Evolutionary conservation across 2,888 invertebrate genomes (phyloP), one percentile per base, ranked within the genome.

Genomic region (Brachyopa scutellaris): DNA sequence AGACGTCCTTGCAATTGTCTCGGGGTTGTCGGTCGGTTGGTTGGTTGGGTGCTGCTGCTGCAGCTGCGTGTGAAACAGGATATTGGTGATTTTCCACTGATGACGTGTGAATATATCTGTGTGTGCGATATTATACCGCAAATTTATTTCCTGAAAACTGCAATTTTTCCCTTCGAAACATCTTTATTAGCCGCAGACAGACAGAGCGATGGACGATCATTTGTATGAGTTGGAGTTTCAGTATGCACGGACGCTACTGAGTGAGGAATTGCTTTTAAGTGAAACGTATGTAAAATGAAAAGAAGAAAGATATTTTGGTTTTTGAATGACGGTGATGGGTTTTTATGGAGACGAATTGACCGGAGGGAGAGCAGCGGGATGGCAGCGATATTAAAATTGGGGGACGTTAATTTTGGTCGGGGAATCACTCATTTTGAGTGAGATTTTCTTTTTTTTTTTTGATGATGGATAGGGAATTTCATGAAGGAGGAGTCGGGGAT

Each of bases 181-280:
- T 42, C 66, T 74, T 74, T 74, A 66, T 74, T 74, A 74, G 73
- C 64, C 57, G 57, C 72, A 73, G 62, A 62, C 55, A 69, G 36
- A 23, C 33, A 19, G 47, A 38, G 53, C 42, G 45, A 73, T 40
- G 55, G 15, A 73, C n/a, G n/a, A n/a, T n/a, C n/a, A n/a, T n/a
- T n/a, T n/a, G n/a, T n/a, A n/a, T n/a, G n/a, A n/a, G n/a, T n/a
- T n/a, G n/a, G n/a, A n/a, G n/a, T n/a, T n/a, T n/a, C n/a, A n/a
- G n/a, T n/a, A n/a, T n/a, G n/a, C n/a, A n/a, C n/a, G n/a, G n/a
- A n/a, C n/a, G n/a, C n/a, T n/a, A n/a, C n/a, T n/a, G n/a, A n/a
- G n/a, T n/a, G n/a, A n/a, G n/a, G n/a, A n/a, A n/a, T n/a, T n/a
- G n/a, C n/a, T n/a, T n/a, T n/a, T n/a, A n/a, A n/a, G n/a, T n/a